These are phyloP conservation scores for Hycleus phaleratus DNA, from an alignment of 1,140 invertebrate genomes.

Conservation along the genomic window DNA sequence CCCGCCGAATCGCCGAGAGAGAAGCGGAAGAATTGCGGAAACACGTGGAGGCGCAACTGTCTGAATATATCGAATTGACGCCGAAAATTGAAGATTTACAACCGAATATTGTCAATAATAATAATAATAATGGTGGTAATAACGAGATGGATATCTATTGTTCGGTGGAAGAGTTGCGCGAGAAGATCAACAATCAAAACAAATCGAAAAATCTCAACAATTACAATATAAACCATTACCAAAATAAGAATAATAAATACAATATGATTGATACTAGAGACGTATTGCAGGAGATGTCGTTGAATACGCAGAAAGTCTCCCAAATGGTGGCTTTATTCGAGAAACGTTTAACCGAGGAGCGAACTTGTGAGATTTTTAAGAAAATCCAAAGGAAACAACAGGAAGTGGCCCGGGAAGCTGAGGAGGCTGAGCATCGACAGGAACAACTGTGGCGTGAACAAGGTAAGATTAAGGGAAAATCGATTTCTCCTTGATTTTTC, in stretches of 20 bases:
- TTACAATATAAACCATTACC: slow-evolving; percentile 41
- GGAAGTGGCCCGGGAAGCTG: slow-evolving; percentile 47
- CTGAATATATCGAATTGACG: slow-evolving; percentile 48
- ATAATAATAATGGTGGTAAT: slow-evolving; percentile 25
- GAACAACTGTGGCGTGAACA: slow-evolving; percentile 55
- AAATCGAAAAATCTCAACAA: slow-evolving; percentile 41
- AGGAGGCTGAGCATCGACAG: slow-evolving; percentile 47
- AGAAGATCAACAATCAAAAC: slow-evolving; percentile 39
- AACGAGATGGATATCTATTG: slow-evolving; percentile 54
- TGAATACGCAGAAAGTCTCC: slow-evolving; percentile 44
- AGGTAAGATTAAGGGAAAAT: slow-evolving; percentile 39
- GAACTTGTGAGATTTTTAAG: slow-evolving; percentile 52
- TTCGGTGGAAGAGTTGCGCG: slow-evolving; percentile 52
- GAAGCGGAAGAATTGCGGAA: slow-evolving; percentile 54
- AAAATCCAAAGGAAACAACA: slow-evolving; percentile 47
- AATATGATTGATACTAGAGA: slow-evolving; percentile 47
- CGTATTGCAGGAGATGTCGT: slow-evolving; percentile 46
- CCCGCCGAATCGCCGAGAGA: slow-evolving; percentile 49
- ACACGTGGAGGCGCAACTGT: slow-evolving; percentile 45
- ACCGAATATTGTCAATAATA: slow-evolving; percentile 30
- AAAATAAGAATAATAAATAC: slow-evolving; percentile 32
- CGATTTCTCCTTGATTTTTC: not conserved
- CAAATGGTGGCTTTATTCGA: slow-evolving; percentile 55
- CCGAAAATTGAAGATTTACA: slow-evolving; percentile 43
- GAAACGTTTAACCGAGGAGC: slow-evolving; percentile 50